Base-by-base conservation (phyloP, 2,797 vertebrate genomes). In the Acanthurus tractus region DNA sequence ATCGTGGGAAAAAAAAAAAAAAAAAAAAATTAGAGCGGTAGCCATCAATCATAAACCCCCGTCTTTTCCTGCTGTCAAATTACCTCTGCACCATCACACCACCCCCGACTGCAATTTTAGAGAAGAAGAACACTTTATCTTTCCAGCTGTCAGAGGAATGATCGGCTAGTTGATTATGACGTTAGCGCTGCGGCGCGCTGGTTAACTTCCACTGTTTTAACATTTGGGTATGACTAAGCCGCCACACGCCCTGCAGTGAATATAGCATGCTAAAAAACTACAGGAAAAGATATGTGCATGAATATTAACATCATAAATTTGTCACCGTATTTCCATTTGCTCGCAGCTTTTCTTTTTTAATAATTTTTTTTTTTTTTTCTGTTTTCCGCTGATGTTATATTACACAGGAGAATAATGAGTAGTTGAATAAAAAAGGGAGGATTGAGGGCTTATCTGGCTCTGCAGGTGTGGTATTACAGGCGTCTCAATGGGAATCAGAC, bases 401-500 rank as follows among this genome's bases (percentile, higher is more conserved):
- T 75, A 79, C 54, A 53, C 68, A 82, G 59, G 25, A 70, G 77
- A 80, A 89, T 86, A 88, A 89, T 81, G 29, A 66, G 69, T 67
- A 63, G 54, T 62, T 63, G 83, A 83, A 89, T 85, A 86, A 89
- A 86, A 80, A 64, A 64, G 63, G 38, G 34, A 82, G 89, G 84
- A 83, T 84, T 87, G 79, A 74, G 48, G 78, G 86, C 83, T 92
- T 89, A 92, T 92, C 90, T 81, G 34, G 65, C 86, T 79, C 77
- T 84, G 86, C 88, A 92, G 90, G 86, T 90, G 85, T 78, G 76
- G 83, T 75, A 88, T 90, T 90, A 85, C 86, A 79, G 85, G 56
- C 82, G 75, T 77, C 84, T 89, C 88, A 84, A 81, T 77, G 79
- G 75, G 83, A 86, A 83, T 86, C 86, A 66, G 80, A 74, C 71